Percentiles rank a stretch among this genome's conserved stretches.
Conservation (phyloP, 2,113 vertebrate genomes). For the Sceloporus tristichus region DNA sequence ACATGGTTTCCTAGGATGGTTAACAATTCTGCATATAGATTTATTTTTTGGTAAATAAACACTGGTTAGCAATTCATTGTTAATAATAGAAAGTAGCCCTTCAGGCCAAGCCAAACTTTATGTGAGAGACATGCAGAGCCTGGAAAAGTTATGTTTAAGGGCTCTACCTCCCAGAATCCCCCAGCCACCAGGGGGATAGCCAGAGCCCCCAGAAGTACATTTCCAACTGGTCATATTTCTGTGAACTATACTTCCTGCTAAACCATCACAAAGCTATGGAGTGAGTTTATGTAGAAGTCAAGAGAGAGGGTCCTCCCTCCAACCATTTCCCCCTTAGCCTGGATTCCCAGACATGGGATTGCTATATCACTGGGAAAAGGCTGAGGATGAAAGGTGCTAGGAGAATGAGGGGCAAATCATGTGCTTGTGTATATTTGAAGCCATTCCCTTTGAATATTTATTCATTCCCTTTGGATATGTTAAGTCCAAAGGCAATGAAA, state of each 20-base stretch:
- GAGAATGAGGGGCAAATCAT: neutral
- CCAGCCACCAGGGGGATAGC: too few species aligned
- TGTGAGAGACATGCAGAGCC: neutral
- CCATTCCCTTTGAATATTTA: too few species aligned
- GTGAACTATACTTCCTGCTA: too few species aligned
- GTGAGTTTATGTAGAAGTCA: neutral
- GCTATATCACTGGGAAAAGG: neutral
- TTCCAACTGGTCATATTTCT: too few species aligned
- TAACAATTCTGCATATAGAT: neutral
- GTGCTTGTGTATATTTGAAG: too few species aligned
- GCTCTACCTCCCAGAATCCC: too few species aligned
- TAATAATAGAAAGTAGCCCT: neutral
- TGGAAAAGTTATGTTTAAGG: too few species aligned
- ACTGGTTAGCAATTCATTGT: neutral
- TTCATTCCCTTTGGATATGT: too few species aligned
- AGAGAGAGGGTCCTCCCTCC: neutral
- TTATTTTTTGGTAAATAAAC: conserved; percentile 26
- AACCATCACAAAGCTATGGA: too few species aligned
- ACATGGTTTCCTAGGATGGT: neutral
- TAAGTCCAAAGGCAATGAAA: too few species aligned
- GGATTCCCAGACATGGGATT: neutral
- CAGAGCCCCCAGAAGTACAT: too few species aligned
- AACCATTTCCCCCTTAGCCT: neutral
- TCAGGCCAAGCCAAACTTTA: neutral
- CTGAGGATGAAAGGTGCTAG: neutral